Evolutionary conservation across 2,797 vertebrate species (phyloP).

Genomic region (Gobio occitaniae): DNA sequence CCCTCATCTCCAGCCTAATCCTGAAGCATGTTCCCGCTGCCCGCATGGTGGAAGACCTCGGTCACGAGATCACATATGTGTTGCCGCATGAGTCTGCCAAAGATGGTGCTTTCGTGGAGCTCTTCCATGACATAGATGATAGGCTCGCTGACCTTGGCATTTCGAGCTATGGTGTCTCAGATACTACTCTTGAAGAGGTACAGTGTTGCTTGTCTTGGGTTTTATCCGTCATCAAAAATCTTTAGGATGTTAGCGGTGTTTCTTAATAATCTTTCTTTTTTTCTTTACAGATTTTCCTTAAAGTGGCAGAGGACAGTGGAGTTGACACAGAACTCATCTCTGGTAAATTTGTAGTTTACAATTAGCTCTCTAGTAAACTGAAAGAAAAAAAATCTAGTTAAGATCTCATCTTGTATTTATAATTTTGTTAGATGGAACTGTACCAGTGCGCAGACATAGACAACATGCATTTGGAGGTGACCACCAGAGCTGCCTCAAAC

Average conservation of each 20-base stretch:
- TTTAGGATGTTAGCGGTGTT: not conserved
- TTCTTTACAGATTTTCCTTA: conserved; percentile 91
- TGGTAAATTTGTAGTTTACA: conserved; percentile 76
- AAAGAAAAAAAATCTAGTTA: not conserved
- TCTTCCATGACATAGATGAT: conserved; percentile 97
- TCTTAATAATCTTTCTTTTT: conserved; percentile 6
- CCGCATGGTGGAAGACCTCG: conserved; percentile 93
- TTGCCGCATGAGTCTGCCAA: conserved; percentile 95
- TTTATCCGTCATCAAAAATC: not conserved
- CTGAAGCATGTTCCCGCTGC: conserved; percentile 91
- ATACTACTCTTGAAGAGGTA: conserved; percentile 97
- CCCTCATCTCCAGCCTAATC: conserved; percentile 93
- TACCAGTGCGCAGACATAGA: conserved; percentile 91
- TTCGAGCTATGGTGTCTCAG: conserved; percentile 97
- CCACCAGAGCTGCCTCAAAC: conserved; percentile 96
- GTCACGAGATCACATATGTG: conserved; percentile 94
- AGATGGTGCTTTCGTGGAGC: conserved; percentile 95
- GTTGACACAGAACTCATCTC: conserved; percentile 92
- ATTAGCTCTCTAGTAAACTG: not conserved
- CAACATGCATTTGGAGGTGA: conserved; percentile 89
- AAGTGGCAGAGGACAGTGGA: conserved; percentile 96
- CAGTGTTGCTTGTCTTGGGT: conserved; percentile 13
- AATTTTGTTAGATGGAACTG: conserved; percentile 84
- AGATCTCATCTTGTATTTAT: not conserved
- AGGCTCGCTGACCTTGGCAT: conserved; percentile 93